A percentile compares a stretch with the other conserved stretches of the same genome.
Conservation (phyloP, 2,797 vertebrate genomes). For the Poeciliopsis infans region DNA sequence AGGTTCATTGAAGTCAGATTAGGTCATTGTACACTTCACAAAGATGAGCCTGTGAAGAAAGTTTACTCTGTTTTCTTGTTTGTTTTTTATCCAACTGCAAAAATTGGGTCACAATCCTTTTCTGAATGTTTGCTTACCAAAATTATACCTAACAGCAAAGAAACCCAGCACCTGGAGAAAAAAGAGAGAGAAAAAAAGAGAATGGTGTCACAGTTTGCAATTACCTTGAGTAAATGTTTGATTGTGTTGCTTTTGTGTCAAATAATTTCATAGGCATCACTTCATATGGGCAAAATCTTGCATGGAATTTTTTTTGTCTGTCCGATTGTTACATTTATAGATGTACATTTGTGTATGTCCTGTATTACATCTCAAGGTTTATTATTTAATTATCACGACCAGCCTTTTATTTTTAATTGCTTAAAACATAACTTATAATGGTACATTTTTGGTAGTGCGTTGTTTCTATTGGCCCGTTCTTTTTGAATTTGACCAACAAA, state of each 20-base stretch:
- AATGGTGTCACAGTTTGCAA: too few species aligned
- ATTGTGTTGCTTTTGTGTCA: not conserved
- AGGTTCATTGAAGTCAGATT: not conserved
- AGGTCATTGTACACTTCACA: not conserved
- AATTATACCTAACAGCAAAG: not conserved
- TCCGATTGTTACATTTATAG: not conserved
- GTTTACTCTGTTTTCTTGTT: not conserved
- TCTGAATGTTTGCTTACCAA: not conserved
- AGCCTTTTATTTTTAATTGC: not conserved
- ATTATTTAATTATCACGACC: not conserved
- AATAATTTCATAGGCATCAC: not conserved
- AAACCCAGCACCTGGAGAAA: not conserved
- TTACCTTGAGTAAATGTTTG: not conserved
- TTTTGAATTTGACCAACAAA: not conserved
- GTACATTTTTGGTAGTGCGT: not conserved
- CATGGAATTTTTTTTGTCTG: not conserved
- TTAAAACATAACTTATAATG: not conserved
- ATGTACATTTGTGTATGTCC: not conserved
- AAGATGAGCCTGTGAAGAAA: not conserved
- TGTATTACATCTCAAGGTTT: not conserved
- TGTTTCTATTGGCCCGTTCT: conserved; percentile 5
- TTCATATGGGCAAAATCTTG: not conserved
- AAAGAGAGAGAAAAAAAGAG: too few species aligned
- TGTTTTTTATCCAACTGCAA: not conserved
- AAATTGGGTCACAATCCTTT: not conserved